Evolutionary conservation across 2,797 vertebrate genomes (phyloP).

Genomic region (Discoglossus pictus): DNA sequence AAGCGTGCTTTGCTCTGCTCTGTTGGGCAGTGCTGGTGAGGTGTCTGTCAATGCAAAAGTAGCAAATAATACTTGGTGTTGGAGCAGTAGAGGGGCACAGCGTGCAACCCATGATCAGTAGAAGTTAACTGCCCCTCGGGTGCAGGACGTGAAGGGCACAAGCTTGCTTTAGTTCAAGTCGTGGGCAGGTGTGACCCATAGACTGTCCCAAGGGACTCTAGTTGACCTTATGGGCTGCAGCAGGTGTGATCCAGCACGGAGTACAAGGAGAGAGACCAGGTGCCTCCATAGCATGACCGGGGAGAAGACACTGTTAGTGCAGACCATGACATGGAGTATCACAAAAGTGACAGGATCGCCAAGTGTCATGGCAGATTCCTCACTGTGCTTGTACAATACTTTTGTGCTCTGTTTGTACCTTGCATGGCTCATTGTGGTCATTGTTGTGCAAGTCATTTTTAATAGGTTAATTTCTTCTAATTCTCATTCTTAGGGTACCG

Average conservation of each 20-base stretch:
- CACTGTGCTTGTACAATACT: constrained; percentile 20
- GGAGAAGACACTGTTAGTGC: too few species aligned
- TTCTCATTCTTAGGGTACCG: constrained; percentile 78
- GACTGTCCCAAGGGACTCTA: too few species aligned
- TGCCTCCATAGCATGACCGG: too few species aligned
- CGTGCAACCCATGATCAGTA: constrained; percentile 1
- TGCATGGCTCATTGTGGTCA: constrained; percentile 39
- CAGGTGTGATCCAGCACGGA: too few species aligned
- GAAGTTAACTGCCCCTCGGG: too few species aligned
- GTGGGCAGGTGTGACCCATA: not conserved
- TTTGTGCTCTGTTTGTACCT: constrained; percentile 32
- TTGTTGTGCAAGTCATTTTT: not conserved
- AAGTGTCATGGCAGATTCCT: too few species aligned
- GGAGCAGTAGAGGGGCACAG: not conserved
- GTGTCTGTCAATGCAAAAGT: constrained; percentile 36
- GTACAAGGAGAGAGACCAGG: too few species aligned
- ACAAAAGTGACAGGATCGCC: too few species aligned
- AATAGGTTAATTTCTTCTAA: not conserved
- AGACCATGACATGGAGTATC: too few species aligned
- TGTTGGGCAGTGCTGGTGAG: constrained; percentile 33
- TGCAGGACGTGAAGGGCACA: not conserved
- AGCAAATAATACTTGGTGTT: too few species aligned
- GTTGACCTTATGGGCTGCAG: too few species aligned
- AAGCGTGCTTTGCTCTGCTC: constrained; percentile 44
- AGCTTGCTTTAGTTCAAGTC: not conserved